phyloP scores from a whole-genome alignment of 2,888 invertebrate species.

The Eucera pruinosa region DNA sequence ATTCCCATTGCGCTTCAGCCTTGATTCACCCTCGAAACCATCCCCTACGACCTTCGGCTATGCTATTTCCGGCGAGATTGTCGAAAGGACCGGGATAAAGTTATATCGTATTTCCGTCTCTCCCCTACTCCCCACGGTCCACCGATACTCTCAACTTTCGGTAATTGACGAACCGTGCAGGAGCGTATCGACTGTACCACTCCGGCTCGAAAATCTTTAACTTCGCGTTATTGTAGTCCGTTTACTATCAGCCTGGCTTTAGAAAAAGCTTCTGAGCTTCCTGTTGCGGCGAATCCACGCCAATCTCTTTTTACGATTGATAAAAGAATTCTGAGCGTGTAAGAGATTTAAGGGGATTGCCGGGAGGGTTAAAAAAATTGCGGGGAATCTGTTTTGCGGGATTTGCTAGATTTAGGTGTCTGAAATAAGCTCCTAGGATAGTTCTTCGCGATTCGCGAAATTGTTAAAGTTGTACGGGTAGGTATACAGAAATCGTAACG shows the following conservation, averaged over 20 bases:
- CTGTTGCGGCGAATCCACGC: not conserved
- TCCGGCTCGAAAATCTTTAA: conserved; percentile 49
- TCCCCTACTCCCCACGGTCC: conserved; percentile 43
- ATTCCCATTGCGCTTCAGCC: conserved; percentile 36
- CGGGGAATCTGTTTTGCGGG: too few species aligned
- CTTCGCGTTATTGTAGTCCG: conserved; percentile 34
- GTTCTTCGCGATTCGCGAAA: too few species aligned
- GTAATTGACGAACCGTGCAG: conserved; percentile 66
- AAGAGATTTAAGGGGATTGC: too few species aligned
- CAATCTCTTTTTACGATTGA: not conserved
- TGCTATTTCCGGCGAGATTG: conserved; percentile 67
- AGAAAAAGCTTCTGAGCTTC: not conserved
- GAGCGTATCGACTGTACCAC: conserved; percentile 42
- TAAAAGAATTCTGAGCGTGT: not conserved
- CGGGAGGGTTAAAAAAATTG: too few species aligned
- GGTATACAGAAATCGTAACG: too few species aligned
- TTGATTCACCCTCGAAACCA: conserved; percentile 28
- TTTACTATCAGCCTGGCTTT: conserved; percentile 15
- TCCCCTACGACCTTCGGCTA: conserved; percentile 45
- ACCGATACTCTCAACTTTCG: conserved; percentile 57
- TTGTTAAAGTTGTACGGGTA: too few species aligned
- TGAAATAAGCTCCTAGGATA: too few species aligned
- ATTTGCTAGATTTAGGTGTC: too few species aligned
- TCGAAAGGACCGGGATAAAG: conserved; percentile 67
- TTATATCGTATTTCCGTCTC: conserved; percentile 68